Evolutionary conservation across 2,888 invertebrate genomes (phyloP).

Genomic region (Lasius platythorax): DNA sequence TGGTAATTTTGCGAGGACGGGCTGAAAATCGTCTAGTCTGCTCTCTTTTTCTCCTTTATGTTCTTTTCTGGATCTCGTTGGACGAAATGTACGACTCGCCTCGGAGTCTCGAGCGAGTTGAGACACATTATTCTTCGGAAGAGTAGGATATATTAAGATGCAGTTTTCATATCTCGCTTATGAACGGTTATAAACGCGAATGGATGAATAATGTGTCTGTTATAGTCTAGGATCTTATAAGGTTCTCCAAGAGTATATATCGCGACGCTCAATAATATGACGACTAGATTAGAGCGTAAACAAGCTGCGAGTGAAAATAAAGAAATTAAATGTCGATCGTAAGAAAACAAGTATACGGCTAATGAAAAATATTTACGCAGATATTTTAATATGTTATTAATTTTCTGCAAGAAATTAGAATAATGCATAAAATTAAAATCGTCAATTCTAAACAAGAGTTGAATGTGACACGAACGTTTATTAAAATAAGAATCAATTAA

Average conservation of each 20-base stretch:
- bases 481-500: neutral
- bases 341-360: neutral
- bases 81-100: constrained; percentile 34
- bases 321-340: constrained; percentile 12
- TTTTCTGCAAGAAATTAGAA: neutral
- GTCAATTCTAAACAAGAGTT: constrained; percentile 8
- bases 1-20: constrained; percentile 51
- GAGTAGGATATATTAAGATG: constrained; percentile 48
- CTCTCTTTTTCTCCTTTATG: neutral
- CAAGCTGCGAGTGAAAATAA: neutral
- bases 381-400: neutral
- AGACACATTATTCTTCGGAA: constrained; percentile 50
- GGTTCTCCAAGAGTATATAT: neutral
- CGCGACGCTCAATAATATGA: neutral
- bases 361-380: neutral
- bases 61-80: constrained; percentile 3
- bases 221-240: constrained; percentile 21
- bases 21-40: constrained; percentile 49
- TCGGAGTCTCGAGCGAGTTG: constrained; percentile 25
- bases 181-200: constrained; percentile 49
- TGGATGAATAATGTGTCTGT: constrained; percentile 49
- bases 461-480: neutral
- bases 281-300: constrained; percentile 15
- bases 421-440: neutral
- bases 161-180: constrained; percentile 53